These are phyloP conservation scores for Horisme vitalbata DNA, from an alignment of 2,888 invertebrate species.

Conservation along the genomic window DNA sequence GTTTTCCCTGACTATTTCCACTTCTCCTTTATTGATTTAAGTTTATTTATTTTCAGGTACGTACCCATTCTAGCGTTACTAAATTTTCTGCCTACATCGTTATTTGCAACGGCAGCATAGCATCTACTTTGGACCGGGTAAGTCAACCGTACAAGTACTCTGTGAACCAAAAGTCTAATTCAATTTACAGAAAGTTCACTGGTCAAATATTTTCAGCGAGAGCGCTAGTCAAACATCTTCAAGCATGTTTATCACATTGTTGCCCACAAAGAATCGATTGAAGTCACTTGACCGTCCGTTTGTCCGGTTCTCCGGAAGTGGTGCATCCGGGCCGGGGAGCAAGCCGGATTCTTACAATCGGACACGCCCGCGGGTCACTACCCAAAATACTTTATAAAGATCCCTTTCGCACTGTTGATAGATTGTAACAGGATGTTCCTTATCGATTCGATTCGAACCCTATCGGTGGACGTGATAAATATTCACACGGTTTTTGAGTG, in stretches of 20 bases:
- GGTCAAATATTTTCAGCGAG: background rate
- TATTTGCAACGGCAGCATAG: background rate
- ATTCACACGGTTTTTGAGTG: conserved; percentile 23
- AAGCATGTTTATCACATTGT: conserved; percentile 23
- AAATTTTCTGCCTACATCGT: background rate
- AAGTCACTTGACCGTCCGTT: conserved; percentile 40
- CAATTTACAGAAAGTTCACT: background rate
- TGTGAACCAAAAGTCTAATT: background rate
- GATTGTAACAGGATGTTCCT: conserved; percentile 63
- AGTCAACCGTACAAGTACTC: conserved; percentile 1
- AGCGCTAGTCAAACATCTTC: conserved; percentile 3
- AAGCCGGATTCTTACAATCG: conserved; percentile 54
- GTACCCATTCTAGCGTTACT: conserved; percentile 34
- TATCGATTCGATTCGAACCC: conserved; percentile 55
- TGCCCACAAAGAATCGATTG: conserved; percentile 27
- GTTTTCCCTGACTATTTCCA: background rate
- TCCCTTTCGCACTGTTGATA: conserved; percentile 55
- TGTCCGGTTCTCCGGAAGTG: conserved; percentile 51
- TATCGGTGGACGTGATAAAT: conserved; percentile 46
- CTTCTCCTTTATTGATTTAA: background rate
- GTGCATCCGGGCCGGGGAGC: conserved; percentile 54
- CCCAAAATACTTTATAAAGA: conserved; percentile 63
- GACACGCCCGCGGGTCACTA: conserved; percentile 59
- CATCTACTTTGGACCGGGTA: conserved; percentile 4
- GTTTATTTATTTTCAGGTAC: conserved; percentile 58